These are phyloP conservation scores for Myiagra hebetior DNA, from an alignment of 2,113 vertebrate species.

Conservation along the genomic window DNA sequence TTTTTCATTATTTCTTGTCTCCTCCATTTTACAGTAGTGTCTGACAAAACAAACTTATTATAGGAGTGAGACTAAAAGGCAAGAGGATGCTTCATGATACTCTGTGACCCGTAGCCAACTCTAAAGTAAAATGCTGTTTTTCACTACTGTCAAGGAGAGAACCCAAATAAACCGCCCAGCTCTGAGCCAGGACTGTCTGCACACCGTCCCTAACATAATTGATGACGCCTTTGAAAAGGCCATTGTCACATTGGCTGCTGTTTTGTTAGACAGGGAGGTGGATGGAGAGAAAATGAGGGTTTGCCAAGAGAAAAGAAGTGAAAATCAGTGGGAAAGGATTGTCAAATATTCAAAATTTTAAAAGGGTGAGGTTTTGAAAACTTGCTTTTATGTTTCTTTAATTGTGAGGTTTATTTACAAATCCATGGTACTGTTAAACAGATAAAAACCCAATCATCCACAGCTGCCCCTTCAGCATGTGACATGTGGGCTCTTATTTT, in stretches of 20 bases:
- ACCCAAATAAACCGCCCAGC: neutral
- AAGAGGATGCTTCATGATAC: neutral
- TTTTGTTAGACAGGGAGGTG: slow-evolving; percentile 40
- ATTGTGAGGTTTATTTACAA: neutral
- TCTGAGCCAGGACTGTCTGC: slow-evolving; percentile 51
- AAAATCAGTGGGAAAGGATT: neutral
- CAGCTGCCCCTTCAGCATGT: slow-evolving; percentile 48
- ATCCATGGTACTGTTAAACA: neutral
- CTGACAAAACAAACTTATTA: neutral
- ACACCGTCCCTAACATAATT: slow-evolving; percentile 57
- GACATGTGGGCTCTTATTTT: slow-evolving; percentile 41
- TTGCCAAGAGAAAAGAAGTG: slow-evolving; percentile 33
- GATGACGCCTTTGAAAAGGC: slow-evolving; percentile 53
- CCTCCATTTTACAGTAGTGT: slow-evolving; percentile 13
- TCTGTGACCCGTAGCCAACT: neutral
- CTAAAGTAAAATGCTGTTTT: neutral
- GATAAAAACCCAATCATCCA: slow-evolving; percentile 23
- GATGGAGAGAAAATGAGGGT: neutral
- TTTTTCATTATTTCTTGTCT: slow-evolving; percentile 16
- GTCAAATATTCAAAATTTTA: neutral
- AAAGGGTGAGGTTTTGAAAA: neutral
- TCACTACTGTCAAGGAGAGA: neutral
- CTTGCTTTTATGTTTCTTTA: neutral
- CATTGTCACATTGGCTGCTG: slow-evolving; percentile 22
- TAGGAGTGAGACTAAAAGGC: neutral